phyloP scores from a whole-genome alignment of 1,140 invertebrate genomes.

The Anastrepha obliqua region DNA sequence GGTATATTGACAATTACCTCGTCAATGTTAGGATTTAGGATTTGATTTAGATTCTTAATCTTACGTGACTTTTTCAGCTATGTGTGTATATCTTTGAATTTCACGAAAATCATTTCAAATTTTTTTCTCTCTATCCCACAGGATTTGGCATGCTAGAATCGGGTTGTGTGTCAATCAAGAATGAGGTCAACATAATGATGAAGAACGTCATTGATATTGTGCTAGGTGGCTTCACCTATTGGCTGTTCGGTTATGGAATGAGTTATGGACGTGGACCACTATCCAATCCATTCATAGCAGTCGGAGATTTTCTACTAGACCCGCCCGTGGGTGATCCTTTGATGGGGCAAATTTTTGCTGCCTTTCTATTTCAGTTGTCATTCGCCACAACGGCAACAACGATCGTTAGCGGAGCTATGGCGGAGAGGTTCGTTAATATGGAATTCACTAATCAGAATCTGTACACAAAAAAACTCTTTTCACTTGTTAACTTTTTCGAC shows the following conservation, averaged over 20 bases:
- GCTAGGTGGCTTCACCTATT: conserved; percentile 91
- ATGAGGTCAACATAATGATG: conserved; percentile 98
- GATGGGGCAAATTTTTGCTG: conserved; percentile 87
- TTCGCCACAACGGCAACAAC: conserved; percentile 94
- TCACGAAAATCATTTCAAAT: background rate
- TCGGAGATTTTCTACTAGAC: conserved; percentile 84
- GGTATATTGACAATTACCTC: no score
- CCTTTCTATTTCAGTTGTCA: conserved; percentile 90
- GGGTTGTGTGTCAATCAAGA: conserved; percentile 93
- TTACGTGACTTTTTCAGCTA: background rate
- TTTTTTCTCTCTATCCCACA: conserved; percentile 65
- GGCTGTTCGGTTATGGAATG: conserved; percentile 94
- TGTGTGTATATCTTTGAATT: background rate
- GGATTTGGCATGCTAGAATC: conserved; percentile 95
- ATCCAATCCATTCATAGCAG: conserved; percentile 84
- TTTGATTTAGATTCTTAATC: no score
- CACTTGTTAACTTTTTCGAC: no score
- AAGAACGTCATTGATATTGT: conserved; percentile 96
- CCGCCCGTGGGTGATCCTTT: conserved; percentile 80
- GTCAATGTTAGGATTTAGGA: no score
- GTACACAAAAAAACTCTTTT: no score
- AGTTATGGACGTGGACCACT: conserved; percentile 86
- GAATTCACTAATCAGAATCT: no score
- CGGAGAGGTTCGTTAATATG: conserved; percentile 80
- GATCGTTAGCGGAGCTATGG: conserved; percentile 93